Evolutionary conservation across 2,797 vertebrate genomes (phyloP), one percentile per base, ranked within the genome.

Genomic region (Lates japonicus): DNA sequence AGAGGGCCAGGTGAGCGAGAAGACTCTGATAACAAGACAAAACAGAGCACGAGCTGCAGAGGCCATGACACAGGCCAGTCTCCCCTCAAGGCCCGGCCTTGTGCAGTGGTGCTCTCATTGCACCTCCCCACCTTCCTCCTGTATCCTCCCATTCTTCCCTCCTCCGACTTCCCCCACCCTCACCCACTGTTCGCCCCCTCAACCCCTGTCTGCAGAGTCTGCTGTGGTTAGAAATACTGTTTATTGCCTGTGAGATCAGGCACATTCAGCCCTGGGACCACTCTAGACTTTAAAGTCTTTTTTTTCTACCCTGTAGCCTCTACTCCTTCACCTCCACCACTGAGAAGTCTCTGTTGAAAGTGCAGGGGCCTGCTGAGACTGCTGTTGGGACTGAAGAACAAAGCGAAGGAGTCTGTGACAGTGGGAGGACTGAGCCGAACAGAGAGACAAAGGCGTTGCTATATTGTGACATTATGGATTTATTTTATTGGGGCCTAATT

Each of bases 41-140:
- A 96, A 97, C 90, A 11, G 97, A 98, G 96, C 95, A 96, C 90
- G 96, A 96, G 92, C 97, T 95, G 96, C 87, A 95, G 97, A 94
- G 94, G 92, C 84, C 96, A 97, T 65, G 95, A 96, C 84, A 97
- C 96, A 90, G 94, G 68, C 87, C 95, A 63, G 94, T 94, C 87
- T 92, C 95, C 84, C 93, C 95, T 78, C 93, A 94, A 83, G 95
- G 94, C 10, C n/a, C n/a, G 51, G 87, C 63, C 81, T 88, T 2
- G 44, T 90, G 71, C 91, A 93, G 83, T 94, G 93, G 85, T 92
- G 92, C 92, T 90, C 83, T 37, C 90, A 91, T 90, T n/a, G n/a
- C n/a, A 83, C 86, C 92, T 87, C 88, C 91, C 70, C 76, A 84
- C 52, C 78, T 78, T 62, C 86, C 80, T 83, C 83, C 72, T 70